Base-by-base conservation (phyloP, 2,113 vertebrate genomes). In the Rattus rattus region DNA sequence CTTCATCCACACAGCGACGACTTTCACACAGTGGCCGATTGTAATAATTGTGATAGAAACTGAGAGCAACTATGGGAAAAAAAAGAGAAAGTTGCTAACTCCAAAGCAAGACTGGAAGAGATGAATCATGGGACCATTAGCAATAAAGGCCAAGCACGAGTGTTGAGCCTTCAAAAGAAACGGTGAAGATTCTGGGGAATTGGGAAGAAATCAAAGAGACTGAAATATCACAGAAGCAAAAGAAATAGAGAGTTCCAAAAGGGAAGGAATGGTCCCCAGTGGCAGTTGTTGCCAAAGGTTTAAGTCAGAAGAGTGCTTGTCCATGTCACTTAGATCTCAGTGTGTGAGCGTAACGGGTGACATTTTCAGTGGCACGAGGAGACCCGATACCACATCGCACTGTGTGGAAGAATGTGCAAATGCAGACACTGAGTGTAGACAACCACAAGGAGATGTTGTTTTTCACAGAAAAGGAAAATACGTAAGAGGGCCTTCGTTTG, bases 111-210 rank as follows among this genome's bases (percentile, higher is more conserved):
- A 88, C 36, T 52, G 30, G 59, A 94, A 67, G 81, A 72, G 54
- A 90, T 61, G 52, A 61, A 92, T 7, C 20, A 73, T 76, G 30
- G 9, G 30, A 69, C 87, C 33, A 28, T 77, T 49, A 93, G 30
- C 22, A 28, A 13, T 70, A 92, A 61, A 92, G 20, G 8, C 5
- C 49, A 43, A 43, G 75, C 52, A 20, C 88, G 54, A 30, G 70
- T 49, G 20, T 22, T 75, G 54, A 83, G n/a, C 11, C 16, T 88
- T 88, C 70, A 61, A 75, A 93, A 72, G 70, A 91, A 94, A 93
- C 24, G 52, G 33, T 7, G 22, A 72, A 39, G 30, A 56, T 88
- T 70, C 65, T 77, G 33, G 0, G 20, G 22, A 59, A 65, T 90
- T 70, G 70, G 36, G 81, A 92, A 54, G 59, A 87, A 94, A 88